phyloP scores from a whole-genome alignment of 2,888 invertebrate species.

The Melikaiella ostensackeni region DNA sequence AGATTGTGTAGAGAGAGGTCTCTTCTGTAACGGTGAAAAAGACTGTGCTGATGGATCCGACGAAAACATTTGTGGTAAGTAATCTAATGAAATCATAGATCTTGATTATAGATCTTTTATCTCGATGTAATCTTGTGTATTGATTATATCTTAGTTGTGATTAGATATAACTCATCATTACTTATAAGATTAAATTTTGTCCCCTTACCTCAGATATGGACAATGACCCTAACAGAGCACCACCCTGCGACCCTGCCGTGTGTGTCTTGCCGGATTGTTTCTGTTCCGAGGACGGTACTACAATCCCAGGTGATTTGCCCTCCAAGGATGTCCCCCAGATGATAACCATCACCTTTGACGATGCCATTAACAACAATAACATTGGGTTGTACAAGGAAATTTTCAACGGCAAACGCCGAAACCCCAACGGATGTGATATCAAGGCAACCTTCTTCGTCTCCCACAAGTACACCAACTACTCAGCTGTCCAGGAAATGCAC shows the following conservation, averaged over 20 bases:
- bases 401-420: slow-evolving; percentile 92
- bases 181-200: slow-evolving; percentile 32
- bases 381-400: slow-evolving; percentile 96
- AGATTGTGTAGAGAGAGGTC: slow-evolving; percentile 90
- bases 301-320: slow-evolving; percentile 90
- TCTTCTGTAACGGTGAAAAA: slow-evolving; percentile 95
- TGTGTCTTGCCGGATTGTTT: slow-evolving; percentile 95
- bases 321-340: slow-evolving; percentile 93
- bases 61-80: slow-evolving; percentile 93
- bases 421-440: slow-evolving; percentile 95
- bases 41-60: slow-evolving; percentile 94
- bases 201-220: slow-evolving; percentile 85
- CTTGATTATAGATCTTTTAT: not conserved
- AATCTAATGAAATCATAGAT: not conserved
- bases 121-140: not conserved
- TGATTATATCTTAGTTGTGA: not conserved
- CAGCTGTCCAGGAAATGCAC: slow-evolving; percentile 94
- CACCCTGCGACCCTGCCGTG: slow-evolving; percentile 91
- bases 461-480: slow-evolving; percentile 96
- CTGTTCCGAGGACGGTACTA: slow-evolving; percentile 95
- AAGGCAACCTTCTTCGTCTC: slow-evolving; percentile 95
- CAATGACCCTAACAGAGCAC: slow-evolving; percentile 95
- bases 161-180: not conserved
- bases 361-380: slow-evolving; percentile 96
- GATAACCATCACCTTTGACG: slow-evolving; percentile 96